phyloP scores from a whole-genome alignment of 2,888 invertebrate genomes.

The Eustalomyia histrio region DNA sequence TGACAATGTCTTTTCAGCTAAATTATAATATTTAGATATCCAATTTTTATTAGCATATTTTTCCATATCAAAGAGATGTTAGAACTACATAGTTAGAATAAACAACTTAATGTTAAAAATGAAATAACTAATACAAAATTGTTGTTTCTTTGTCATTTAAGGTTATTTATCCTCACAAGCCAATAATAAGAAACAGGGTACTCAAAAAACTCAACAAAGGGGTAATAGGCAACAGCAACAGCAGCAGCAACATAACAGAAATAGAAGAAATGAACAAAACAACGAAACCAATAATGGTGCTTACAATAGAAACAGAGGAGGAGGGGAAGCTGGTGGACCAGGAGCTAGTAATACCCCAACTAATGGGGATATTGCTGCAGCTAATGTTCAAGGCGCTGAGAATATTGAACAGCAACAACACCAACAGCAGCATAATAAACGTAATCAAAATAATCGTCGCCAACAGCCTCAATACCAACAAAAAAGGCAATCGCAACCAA shows the following conservation, averaged over 20 bases:
- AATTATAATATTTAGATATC: too few relatives aligned
- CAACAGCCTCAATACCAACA: slow-evolving; percentile 47
- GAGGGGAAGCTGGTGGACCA: slow-evolving; percentile 20
- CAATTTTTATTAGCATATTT: too few relatives aligned
- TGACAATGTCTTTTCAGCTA: slow-evolving; percentile 39
- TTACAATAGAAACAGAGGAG: slow-evolving; percentile 41
- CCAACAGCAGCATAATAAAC: slow-evolving; percentile 43
- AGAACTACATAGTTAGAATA: neutral
- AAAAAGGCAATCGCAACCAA: slow-evolving; percentile 38
- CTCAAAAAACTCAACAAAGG: slow-evolving; percentile 45
- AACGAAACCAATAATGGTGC: slow-evolving; percentile 66
- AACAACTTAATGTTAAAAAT: too few relatives aligned
- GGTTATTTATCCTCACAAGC: slow-evolving; percentile 60
- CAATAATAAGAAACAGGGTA: slow-evolving; percentile 57
- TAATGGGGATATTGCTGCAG: slow-evolving; percentile 4
- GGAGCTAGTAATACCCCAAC: neutral
- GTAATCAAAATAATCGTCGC: slow-evolving; percentile 47
- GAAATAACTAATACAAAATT: slow-evolving; percentile 8
- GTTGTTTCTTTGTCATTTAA: slow-evolving; percentile 44
- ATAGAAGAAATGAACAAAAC: slow-evolving; percentile 72
- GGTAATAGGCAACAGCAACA: slow-evolving; percentile 60
- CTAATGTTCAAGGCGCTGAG: slow-evolving; percentile 10
- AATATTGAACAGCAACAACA: slow-evolving; percentile 39
- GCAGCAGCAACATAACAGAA: slow-evolving; percentile 62
- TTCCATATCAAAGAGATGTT: neutral